Percentiles rank a stretch among this genome's conserved stretches.
Evolutionary conservation across 2,797 vertebrate genomes (phyloP).

Genomic region (Siniperca obscura): DNA sequence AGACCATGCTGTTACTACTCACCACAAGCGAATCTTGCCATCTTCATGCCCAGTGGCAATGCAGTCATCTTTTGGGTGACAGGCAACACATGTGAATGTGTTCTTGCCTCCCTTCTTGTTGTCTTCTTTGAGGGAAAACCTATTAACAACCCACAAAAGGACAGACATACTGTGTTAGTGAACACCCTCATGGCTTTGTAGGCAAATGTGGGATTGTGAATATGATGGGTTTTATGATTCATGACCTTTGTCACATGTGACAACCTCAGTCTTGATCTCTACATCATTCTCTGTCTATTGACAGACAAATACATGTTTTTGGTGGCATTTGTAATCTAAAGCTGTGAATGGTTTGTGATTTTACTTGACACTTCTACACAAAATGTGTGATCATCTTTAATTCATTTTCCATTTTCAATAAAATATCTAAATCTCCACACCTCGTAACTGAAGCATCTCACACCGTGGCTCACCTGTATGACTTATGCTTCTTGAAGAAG

Average conservation of each 20-base stretch:
- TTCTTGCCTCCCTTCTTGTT: conserved; percentile 87
- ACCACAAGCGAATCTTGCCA: conserved; percentile 96
- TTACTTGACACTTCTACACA: background rate
- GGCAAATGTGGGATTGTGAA: background rate
- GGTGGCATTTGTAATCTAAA: background rate
- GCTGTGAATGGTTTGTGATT: background rate
- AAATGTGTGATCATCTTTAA: background rate
- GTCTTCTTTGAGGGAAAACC: conserved; percentile 86
- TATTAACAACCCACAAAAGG: conserved; percentile 50
- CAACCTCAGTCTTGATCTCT: background rate
- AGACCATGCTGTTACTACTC: conserved; percentile 37
- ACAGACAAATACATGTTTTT: background rate
- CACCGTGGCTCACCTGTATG: conserved; percentile 84
- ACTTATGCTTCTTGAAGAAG: conserved; percentile 91
- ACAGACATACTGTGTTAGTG: accelerated
- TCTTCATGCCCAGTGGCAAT: conserved; percentile 94
- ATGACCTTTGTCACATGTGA: background rate
- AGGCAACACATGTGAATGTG: conserved; percentile 89
- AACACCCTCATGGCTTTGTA: background rate
- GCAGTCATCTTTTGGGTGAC: conserved; percentile 94
- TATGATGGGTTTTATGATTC: background rate
- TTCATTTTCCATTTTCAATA: background rate
- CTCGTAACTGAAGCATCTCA: background rate
- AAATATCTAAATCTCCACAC: background rate
- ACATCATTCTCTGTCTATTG: background rate